Percentiles rank a stretch among this genome's conserved stretches.
phyloP scores from a whole-genome alignment of 2,113 vertebrate species.

The Phodopus roborovskii region DNA sequence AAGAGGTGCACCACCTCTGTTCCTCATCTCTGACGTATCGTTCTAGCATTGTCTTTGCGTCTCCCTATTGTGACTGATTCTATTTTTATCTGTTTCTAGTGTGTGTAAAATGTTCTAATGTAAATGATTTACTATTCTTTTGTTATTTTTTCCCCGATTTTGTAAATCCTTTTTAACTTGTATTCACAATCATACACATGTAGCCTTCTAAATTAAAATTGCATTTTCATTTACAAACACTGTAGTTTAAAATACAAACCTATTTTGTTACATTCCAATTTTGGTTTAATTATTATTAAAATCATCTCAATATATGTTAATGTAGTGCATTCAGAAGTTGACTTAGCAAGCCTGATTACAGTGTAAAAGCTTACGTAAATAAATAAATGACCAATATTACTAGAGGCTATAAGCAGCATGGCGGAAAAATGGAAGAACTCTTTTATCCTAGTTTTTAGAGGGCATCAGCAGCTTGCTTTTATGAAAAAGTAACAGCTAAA shows the following conservation, averaged over 20 bases:
- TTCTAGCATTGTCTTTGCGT: constrained; percentile 50
- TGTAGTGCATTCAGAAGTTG: constrained; percentile 83
- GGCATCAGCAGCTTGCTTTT: constrained; percentile 93
- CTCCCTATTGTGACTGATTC: constrained; percentile 44
- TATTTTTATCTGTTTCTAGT: constrained; percentile 64
- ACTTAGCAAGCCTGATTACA: constrained; percentile 84
- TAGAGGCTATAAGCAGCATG: constrained; percentile 86
- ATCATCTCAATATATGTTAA: constrained; percentile 82
- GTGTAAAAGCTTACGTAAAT: constrained; percentile 87
- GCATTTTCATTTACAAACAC: constrained; percentile 34
- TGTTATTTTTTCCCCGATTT: constrained; percentile 59
- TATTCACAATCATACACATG: constrained; percentile 45
- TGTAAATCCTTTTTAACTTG: constrained; percentile 63
- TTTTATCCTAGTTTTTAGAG: constrained; percentile 93
- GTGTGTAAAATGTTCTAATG: constrained; percentile 59
- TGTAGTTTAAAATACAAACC: constrained; percentile 63
- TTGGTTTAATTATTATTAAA: constrained; percentile 81
- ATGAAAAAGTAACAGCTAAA: constrained; percentile 94
- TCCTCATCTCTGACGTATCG: constrained; percentile 40
- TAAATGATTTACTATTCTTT: constrained; percentile 43
- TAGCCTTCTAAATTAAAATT: constrained; percentile 64
- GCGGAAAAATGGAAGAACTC: constrained; percentile 87
- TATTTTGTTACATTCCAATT: constrained; percentile 77
- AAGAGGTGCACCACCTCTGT: constrained; percentile 19
- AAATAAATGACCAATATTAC: constrained; percentile 90